Evolutionary conservation across 2,113 vertebrate genomes (phyloP), one percentile per base, ranked within the genome.

Genomic region (Alligator mississippiensis): DNA sequence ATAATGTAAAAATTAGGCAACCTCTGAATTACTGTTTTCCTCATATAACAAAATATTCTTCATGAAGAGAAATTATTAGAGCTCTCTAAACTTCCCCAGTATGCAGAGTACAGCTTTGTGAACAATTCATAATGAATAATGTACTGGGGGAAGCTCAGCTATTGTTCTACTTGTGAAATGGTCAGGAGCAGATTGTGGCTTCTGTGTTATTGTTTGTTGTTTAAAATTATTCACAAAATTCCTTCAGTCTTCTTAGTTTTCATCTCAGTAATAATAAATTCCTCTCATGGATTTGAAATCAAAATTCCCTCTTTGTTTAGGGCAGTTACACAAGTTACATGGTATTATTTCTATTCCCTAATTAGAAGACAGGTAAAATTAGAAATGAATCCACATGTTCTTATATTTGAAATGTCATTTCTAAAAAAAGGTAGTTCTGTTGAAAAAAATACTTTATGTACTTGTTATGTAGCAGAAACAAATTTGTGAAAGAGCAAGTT

Each of bases 31-130:
- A 72, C 59, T 78, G 0, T 84, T 95, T 93, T 82, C 78, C 72
- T 19, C 54, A 60, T 84, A 89, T 92, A 95, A 94, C 83, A 95
- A 93, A 96, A 95, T 95, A 95, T 89, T 93, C 64, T 82, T 78
- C 85, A 60, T 82, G 90, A 93, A 86, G 34, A 89, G 61, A 76
- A 72, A 93, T 95, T 93, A 76, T 84, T 88, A 92, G 89, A 94
- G 47, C 79, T 21, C 88, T 87, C 89, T 95, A 90, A 95, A 93
- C 82, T 88, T 96, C 83, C 62, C 80, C 90, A 90, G 80, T 75
- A 95, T 93, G 89, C 77, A 92, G 59, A 93, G 82, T 60, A 93
- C 96, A 96, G 93, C 94, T 96, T 94, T 84, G 87, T 0, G 87
- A 93, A 90, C 90, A 94, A 86, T 93, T 94, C 89, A 89, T 54